These are phyloP conservation scores for Trisateles emortualis DNA, from an alignment of 2,888 invertebrate genomes.

Conservation along the genomic window DNA sequence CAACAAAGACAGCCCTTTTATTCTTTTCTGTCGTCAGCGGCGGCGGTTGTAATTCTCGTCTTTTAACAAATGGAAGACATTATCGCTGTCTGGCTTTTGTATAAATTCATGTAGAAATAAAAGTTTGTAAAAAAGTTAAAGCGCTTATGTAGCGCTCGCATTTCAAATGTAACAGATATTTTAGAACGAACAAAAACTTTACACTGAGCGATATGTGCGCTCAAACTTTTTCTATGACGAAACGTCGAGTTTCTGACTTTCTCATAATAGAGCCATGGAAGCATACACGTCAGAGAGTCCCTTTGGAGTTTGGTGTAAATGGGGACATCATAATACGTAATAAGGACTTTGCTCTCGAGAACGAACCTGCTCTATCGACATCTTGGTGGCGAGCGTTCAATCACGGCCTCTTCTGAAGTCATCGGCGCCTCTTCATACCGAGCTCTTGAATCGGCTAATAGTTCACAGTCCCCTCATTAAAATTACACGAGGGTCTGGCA, in stretches of 20 bases:
- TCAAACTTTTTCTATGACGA: constrained; percentile 54
- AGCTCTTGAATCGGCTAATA: constrained; percentile 50
- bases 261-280: constrained; percentile 18
- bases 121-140: constrained; percentile 77
- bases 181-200: constrained; percentile 64
- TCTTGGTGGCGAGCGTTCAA: constrained; percentile 54
- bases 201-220: constrained; percentile 53
- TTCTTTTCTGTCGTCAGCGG: constrained; percentile 77
- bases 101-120: constrained; percentile 80
- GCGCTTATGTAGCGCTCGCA: constrained; percentile 69
- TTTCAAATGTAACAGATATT: constrained; percentile 72
- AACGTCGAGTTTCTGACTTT: constrained; percentile 45
- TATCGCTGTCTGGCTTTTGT: constrained; percentile 80
- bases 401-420: constrained; percentile 59
- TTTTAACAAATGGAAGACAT: constrained; percentile 69
- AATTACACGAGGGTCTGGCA: constrained; percentile 44
- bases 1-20: constrained; percentile 78
- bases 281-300: constrained; percentile 27
- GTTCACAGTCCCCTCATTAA: constrained; percentile 54
- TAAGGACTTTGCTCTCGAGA: constrained; percentile 41
- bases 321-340: constrained; percentile 44
- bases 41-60: constrained; percentile 77
- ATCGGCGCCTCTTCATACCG: constrained; percentile 54
- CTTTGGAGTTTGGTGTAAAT: constrained; percentile 44
- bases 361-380: constrained; percentile 62